Percentiles rank a stretch among this genome's conserved stretches.
Conservation (phyloP, 2,113 vertebrate species). For the Pterocles orientalis region DNA sequence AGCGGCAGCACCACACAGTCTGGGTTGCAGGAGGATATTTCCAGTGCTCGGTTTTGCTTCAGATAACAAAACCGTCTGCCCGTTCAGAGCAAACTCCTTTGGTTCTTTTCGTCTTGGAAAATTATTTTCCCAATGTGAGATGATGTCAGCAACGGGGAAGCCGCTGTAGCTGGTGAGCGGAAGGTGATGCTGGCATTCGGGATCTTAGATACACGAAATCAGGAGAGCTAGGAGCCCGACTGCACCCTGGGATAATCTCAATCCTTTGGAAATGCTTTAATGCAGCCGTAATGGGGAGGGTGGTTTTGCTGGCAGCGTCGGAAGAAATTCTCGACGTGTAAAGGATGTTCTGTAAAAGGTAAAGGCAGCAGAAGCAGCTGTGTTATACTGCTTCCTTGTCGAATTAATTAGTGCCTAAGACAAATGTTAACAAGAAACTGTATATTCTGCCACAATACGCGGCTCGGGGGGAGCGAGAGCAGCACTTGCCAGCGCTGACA, state of each 20-base stretch:
- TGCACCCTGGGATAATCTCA: not conserved
- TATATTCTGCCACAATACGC: not conserved
- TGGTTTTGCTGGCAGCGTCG: conserved; percentile 31
- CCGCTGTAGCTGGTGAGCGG: not conserved
- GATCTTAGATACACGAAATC: fast-evolving
- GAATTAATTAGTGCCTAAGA: conserved; percentile 19
- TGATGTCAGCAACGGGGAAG: not conserved
- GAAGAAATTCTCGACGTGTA: conserved; percentile 14
- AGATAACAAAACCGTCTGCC: not conserved
- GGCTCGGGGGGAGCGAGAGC: too few relatives aligned
- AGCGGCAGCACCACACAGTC: not conserved
- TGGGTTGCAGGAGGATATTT: not conserved
- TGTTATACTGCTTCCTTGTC: not conserved
- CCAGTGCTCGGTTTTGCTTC: not conserved
- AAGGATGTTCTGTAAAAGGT: conserved; percentile 31
- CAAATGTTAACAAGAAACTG: not conserved
- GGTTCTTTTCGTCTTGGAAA: not conserved
- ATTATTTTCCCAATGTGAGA: not conserved
- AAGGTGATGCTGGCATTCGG: fast-evolving
- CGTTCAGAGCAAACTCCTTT: too few relatives aligned
- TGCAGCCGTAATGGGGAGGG: not conserved
- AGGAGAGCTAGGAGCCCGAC: not conserved
- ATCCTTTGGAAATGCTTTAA: not conserved
- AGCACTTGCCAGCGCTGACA: too few relatives aligned
- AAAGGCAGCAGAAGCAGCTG: not conserved